Evolutionary conservation across 2,113 vertebrate species (phyloP), one percentile per base, ranked within the genome.

Genomic region (Paramisgurnus dabryanus): DNA sequence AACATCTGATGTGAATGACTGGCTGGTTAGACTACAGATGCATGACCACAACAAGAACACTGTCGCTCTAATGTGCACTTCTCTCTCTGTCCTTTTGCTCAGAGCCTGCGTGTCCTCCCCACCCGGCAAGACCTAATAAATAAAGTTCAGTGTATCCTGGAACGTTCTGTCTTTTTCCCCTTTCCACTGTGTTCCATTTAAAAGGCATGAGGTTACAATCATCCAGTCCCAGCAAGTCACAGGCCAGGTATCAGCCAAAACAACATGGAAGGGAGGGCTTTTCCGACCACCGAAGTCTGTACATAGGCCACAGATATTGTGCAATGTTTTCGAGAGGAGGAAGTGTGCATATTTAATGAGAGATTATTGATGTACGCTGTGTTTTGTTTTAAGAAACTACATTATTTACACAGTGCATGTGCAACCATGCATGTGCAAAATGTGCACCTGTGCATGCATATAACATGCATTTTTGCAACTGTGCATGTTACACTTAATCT

Each of bases 121-220:
- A 27, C 27, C 76, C 76, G 27, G 9, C n/a, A 22, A 8, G 11
- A 27, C n/a, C 70, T 65, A 45, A 73, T 58, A 66, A 76, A 68
- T 81, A 81, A 82, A 81, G 69, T 85, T 73, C 83, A 79, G 40
- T 64, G 57, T 75, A 84, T 79, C 40, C 71, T 69, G 80, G 83
- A 84, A 84, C 83, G 69, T 82, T 82, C 80, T 85, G 83, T 82
- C 71, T 85, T 64, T 39, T 77, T 74, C 27, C 67, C 63, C 40
- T 65, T 72, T 57, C n/a, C 66, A 39, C 65, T 50, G 11, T 39
- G 67, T 70, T 60, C 47, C 2, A 47, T 22, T 53, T 55, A 63
- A 55, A 22, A 60, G 49, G 67, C 11, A 15, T 65, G 45, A 27
- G 34, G 78, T 53, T 64, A 79, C 57, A 70, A 64, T 63, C 55